Evolutionary conservation across 2,797 vertebrate species (phyloP).

Genomic region (Muscicapa comitata): DNA sequence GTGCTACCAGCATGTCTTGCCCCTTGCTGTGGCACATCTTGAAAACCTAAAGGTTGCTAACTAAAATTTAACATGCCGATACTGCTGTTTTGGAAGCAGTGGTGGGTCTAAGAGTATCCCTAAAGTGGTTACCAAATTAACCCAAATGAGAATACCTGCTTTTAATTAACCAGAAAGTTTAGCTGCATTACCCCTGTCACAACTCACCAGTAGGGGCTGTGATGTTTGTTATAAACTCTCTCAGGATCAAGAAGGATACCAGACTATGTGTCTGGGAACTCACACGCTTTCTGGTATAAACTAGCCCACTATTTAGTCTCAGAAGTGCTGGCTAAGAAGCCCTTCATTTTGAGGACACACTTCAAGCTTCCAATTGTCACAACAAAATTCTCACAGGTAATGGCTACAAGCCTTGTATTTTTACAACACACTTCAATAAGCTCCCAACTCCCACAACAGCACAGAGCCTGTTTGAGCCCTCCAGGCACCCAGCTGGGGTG

Average conservation of each 20-base stretch:
- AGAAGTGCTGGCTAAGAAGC: neutral
- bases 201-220: rapidly evolving
- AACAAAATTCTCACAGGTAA: neutral
- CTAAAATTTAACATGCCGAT: neutral
- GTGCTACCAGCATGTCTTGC: neutral
- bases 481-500: neutral
- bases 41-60: neutral
- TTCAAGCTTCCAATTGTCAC: neutral
- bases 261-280: neutral
- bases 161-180: neutral
- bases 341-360: neutral
- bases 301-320: neutral
- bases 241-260: neutral
- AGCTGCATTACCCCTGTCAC: neutral
- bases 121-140: neutral
- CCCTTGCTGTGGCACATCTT: neutral
- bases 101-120: neutral
- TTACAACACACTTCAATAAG: neutral
- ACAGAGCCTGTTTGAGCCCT: neutral
- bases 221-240: neutral
- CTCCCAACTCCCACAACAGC: neutral
- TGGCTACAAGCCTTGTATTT: neutral
- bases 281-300: neutral
- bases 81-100: neutral
- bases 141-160: neutral